Base-by-base conservation (phyloP, 2,113 vertebrate genomes). In the Thymallus thymallus region DNA sequence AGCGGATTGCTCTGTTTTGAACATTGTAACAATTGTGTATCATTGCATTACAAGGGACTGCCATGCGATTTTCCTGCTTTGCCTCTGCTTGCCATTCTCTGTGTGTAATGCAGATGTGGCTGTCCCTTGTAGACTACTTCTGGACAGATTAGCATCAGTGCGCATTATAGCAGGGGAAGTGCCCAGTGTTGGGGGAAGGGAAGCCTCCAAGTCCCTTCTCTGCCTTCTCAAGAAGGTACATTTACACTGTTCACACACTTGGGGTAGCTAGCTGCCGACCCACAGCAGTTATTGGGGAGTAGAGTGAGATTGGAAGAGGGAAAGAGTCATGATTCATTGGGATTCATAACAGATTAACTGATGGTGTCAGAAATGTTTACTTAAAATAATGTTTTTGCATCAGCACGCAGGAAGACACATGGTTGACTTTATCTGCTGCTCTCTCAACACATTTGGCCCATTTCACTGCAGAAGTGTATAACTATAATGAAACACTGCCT, bases 111-210 rank as follows among this genome's bases (percentile, higher is more conserved):
- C 60, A 72, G 73, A 82, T 75, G 69, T 65, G 55, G 67, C 64
- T n/a, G 69, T 64, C 67, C 56, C 72, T 69, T 69, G 68, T 77
- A 74, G 75, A 55, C 24, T 18, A 69, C 63, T 75, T 77, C 80
- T 78, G 62, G 62, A 30, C 55, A 72, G 76, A 78, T 78, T 78
- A 81, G 32, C 72, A 75, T 82, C 73, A 80, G 64, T 20, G 65
- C 29, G 41, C 68, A 65, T 74, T 63, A 64, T 55, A 58, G 67
- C 26, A 46, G 78, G 71, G 66, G 74, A 66, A 61, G 26, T 23
- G 70, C 66, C 66, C 22, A n/a, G 32, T 46, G 66, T 46, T 45
- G 66, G 66, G 66, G 66, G 66, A 68, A 23, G 35, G 66, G 35
- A 68, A 68, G 41, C 66, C n/a, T 67, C 29, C 29, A 41, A 67